A percentile compares a stretch with the other conserved stretches of the same genome.
These are phyloP conservation scores for Percina caprodes DNA, from an alignment of 2,113 vertebrate species.

Conservation along the genomic window DNA sequence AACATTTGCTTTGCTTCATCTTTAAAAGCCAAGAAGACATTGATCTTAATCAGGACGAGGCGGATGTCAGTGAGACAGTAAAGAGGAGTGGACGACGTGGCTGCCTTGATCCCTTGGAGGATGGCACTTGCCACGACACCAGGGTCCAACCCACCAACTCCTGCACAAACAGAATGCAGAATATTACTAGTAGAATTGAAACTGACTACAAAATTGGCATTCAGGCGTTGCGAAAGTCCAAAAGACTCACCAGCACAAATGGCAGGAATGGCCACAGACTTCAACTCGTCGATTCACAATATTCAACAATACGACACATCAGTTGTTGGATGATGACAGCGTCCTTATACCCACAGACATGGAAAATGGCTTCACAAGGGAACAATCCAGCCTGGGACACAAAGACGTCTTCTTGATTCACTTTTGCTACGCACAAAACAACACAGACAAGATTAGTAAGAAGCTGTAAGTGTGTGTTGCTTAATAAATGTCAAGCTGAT, in stretches of 20 bases:
- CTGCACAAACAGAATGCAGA: slow-evolving; percentile 44
- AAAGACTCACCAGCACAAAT: slow-evolving; percentile 70
- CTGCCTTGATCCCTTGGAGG: slow-evolving; percentile 59
- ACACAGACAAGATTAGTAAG: neutral
- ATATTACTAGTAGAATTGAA: neutral
- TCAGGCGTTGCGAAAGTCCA: too few relatives aligned
- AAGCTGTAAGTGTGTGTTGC: neutral
- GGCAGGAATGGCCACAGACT: slow-evolving; percentile 78
- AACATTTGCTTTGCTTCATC: slow-evolving; percentile 51
- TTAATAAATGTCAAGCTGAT: neutral
- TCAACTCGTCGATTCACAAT: slow-evolving; percentile 51
- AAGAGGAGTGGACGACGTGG: slow-evolving; percentile 5
- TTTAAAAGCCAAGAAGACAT: slow-evolving; percentile 71
- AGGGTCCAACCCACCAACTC: slow-evolving; percentile 57
- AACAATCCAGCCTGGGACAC: slow-evolving; percentile 60
- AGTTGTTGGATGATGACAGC: slow-evolving; percentile 37
- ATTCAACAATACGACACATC: slow-evolving; percentile 46
- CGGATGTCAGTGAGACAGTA: slow-evolving; percentile 47
- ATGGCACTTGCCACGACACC: slow-evolving; percentile 63
- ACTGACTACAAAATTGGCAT: neutral
- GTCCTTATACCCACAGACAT: slow-evolving; percentile 63
- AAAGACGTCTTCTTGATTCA: slow-evolving; percentile 42
- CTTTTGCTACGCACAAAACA: slow-evolving; percentile 24
- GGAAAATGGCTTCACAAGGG: slow-evolving; percentile 70
- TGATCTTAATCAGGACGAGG: slow-evolving; percentile 64